Evolutionary conservation across 1,140 invertebrate species (phyloP).

Genomic region (Scaptomyza montana): DNA sequence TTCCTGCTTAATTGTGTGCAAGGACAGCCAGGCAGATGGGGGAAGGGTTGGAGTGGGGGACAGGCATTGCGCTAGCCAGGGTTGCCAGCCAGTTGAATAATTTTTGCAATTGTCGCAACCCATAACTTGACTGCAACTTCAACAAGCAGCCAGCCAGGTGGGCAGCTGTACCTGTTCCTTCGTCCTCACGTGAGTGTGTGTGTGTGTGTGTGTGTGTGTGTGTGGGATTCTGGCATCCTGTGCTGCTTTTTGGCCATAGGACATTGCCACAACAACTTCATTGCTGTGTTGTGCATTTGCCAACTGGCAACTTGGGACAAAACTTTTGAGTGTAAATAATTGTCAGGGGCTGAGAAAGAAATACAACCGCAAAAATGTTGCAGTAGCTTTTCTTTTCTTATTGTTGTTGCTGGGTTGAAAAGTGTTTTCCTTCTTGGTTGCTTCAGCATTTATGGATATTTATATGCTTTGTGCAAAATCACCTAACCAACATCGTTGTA

Average conservation of each 20-base stretch:
- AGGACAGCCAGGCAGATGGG: conserved; percentile 54
- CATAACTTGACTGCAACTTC: conserved; percentile 33
- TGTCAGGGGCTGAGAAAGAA: conserved; percentile 60
- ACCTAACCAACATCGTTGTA: not conserved
- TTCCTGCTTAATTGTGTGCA: conserved; percentile 79
- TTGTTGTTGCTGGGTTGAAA: conserved; percentile 14
- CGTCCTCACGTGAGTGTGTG: conserved; percentile 28
- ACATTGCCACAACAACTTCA: conserved; percentile 59
- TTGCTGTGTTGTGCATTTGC: conserved; percentile 44
- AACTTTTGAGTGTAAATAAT: conserved; percentile 80
- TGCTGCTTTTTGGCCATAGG: conserved; percentile 9
- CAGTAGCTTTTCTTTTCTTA: conserved; percentile 29
- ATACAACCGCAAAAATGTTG: conserved; percentile 69
- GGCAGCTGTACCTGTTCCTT: conserved; percentile 27
- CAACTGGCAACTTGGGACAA: conserved; percentile 56
- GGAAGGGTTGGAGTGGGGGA: too few relatives aligned
- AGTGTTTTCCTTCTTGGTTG: conserved; percentile 41
- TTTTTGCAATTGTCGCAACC: conserved; percentile 55
- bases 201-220: conserved; percentile 31
- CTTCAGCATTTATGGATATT: conserved; percentile 72
- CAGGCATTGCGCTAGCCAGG: conserved; percentile 12
- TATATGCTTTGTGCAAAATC: conserved; percentile 51
- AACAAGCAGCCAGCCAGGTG: conserved; percentile 9
- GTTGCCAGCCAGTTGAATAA: conserved; percentile 67
- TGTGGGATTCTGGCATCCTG: conserved; percentile 30